phyloP scores from a whole-genome alignment of 1,140 invertebrate genomes.

The Battus philenor region DNA sequence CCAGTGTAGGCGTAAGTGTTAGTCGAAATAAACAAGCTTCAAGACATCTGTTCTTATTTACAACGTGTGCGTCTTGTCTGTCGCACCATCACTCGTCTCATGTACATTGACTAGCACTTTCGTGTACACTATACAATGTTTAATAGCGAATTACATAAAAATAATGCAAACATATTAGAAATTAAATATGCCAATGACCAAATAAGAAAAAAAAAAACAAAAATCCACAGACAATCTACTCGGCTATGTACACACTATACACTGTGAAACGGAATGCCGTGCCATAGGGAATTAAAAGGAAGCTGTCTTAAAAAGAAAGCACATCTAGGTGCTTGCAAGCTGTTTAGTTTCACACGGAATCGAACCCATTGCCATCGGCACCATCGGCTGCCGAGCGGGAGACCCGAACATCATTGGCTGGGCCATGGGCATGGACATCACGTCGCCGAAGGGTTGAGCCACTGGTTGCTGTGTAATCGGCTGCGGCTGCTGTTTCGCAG shows the following conservation, averaged over 20 bases:
- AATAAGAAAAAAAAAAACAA: constrained; percentile 6
- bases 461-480: constrained; percentile 66
- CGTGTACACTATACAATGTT: too few species aligned
- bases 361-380: constrained; percentile 73
- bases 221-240: constrained; percentile 7
- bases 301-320: constrained; percentile 26
- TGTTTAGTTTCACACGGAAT: constrained; percentile 26
- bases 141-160: too few species aligned
- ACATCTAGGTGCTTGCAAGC: constrained; percentile 16
- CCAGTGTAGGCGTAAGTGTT: too few species aligned
- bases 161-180: not conserved
- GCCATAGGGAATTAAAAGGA: constrained; percentile 15
- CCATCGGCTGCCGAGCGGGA: constrained; percentile 78
- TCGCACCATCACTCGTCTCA: too few species aligned
- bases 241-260: constrained; percentile 5
- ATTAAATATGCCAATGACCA: not conserved
- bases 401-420: constrained; percentile 77
- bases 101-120: too few species aligned
- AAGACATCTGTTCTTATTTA: too few species aligned
- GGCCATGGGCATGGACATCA: constrained; percentile 46
- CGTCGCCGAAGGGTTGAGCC: constrained; percentile 52
- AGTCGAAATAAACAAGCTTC: too few species aligned
- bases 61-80: too few species aligned
- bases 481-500: constrained; percentile 73
- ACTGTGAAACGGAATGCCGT: constrained; percentile 3